These are phyloP conservation scores for Pangasius mekongensis DNA, from an alignment of 2,797 vertebrate genomes.

Conservation along the genomic window DNA sequence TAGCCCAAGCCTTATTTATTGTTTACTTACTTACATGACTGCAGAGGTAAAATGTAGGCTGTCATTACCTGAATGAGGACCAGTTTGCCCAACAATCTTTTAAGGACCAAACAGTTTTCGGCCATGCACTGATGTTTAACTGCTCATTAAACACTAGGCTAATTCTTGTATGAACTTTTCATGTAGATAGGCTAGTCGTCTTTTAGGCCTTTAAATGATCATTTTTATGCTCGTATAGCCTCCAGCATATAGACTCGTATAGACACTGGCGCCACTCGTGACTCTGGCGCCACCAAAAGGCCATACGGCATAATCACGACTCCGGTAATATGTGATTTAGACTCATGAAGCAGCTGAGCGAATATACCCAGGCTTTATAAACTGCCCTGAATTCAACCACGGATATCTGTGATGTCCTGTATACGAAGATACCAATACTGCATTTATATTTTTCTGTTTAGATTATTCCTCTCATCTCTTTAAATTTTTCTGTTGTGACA, in stretches of 20 bases:
- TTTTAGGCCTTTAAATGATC: background rate
- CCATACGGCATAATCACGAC: background rate
- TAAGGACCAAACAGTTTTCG: background rate
- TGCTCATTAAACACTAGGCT: background rate
- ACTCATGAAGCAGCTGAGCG: background rate
- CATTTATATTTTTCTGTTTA: background rate
- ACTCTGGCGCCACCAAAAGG: constrained; percentile 28
- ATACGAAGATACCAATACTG: background rate
- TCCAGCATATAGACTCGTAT: background rate
- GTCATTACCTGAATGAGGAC: background rate
- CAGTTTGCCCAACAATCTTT: background rate
- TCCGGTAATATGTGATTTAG: background rate
- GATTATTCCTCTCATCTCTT: background rate
- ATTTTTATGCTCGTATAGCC: background rate
- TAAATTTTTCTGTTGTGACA: background rate
- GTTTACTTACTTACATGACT: background rate
- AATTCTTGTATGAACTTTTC: background rate
- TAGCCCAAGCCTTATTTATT: background rate
- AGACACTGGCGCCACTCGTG: background rate
- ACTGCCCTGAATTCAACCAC: background rate
- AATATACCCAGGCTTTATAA: background rate
- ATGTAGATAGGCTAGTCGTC: background rate
- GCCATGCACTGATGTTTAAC: background rate
- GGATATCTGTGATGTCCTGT: background rate
- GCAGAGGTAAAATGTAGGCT: background rate